phyloP scores from a whole-genome alignment of 1,140 invertebrate species.

The Bicyclus anynana region DNA sequence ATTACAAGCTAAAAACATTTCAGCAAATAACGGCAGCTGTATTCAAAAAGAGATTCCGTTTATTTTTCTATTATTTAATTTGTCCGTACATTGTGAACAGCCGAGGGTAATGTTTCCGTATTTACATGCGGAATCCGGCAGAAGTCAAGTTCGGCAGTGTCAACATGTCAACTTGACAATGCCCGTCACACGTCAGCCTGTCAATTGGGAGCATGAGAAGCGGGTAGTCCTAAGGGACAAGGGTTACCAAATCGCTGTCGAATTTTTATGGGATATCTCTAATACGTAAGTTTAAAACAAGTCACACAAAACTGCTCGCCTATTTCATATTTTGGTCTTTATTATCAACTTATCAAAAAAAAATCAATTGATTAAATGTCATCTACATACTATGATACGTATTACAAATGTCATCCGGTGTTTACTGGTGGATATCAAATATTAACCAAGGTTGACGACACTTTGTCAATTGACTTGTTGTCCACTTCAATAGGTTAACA shows the following conservation, averaged over 20 bases:
- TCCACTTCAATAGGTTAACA: too few relatives aligned
- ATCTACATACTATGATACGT: too few relatives aligned
- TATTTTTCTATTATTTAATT: conserved; percentile 75
- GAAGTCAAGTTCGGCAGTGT: conserved; percentile 74
- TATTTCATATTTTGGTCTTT: background rate
- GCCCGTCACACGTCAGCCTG: conserved; percentile 69
- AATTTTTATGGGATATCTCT: background rate
- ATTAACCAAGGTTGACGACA: too few relatives aligned
- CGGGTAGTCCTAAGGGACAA: conserved; percentile 40
- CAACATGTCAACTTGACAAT: conserved; percentile 72
- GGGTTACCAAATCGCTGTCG: background rate
- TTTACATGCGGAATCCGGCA: conserved; percentile 73
- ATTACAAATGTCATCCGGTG: too few relatives aligned
- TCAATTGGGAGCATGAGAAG: conserved; percentile 70
- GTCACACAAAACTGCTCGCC: too few relatives aligned
- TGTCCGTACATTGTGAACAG: conserved; percentile 63
- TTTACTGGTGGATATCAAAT: too few relatives aligned
- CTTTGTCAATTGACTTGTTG: too few relatives aligned
- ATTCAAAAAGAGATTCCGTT: conserved; percentile 34
- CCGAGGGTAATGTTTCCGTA: conserved; percentile 67
- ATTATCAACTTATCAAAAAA: background rate
- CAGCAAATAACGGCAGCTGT: conserved; percentile 46
- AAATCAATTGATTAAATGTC: too few relatives aligned
- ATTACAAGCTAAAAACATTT: background rate
- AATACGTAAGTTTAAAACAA: too few relatives aligned